Conservation (phyloP, 2,113 vertebrate genomes). For the Ceratotherium simum region DNA sequence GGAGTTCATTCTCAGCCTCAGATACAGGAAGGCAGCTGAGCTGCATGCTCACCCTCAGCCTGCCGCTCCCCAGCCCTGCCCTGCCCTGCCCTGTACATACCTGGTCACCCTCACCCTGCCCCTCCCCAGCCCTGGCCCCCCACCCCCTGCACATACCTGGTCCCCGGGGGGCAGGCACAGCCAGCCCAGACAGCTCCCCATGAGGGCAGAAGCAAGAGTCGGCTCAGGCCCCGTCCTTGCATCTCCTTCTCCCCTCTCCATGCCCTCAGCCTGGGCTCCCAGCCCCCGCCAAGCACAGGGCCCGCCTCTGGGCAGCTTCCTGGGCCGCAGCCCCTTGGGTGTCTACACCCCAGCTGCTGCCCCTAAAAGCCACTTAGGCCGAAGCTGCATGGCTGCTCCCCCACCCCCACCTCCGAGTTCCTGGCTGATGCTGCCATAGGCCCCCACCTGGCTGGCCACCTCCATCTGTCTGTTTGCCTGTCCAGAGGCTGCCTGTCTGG, state of each 20-base stretch:
- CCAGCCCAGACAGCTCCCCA: constrained; percentile 68
- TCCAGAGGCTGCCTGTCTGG: background rate
- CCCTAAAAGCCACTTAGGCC: constrained; percentile 72
- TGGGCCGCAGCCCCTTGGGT: constrained; percentile 56
- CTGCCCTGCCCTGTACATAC: background rate
- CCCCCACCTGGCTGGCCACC: background rate
- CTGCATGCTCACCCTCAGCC: background rate
- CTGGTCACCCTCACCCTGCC: background rate
- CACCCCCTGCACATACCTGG: constrained; percentile 45
- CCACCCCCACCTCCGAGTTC: background rate
- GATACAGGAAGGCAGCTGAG: background rate
- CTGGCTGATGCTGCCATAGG: background rate
- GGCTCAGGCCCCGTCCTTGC: background rate
- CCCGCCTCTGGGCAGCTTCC: background rate
- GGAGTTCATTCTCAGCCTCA: background rate
- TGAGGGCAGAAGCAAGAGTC: background rate
- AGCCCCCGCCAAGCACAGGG: background rate
- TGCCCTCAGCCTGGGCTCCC: background rate
- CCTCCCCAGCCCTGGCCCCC: background rate
- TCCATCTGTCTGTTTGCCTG: background rate
- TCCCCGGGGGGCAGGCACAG: background rate
- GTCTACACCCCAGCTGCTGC: constrained; percentile 52
- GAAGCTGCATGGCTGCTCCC: background rate
- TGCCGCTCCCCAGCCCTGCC: background rate
- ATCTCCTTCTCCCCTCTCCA: background rate